A percentile compares a stretch with the other conserved stretches of the same genome.
phyloP scores from a whole-genome alignment of 1,140 invertebrate genomes.

The Rhagoletis pomonella region DNA sequence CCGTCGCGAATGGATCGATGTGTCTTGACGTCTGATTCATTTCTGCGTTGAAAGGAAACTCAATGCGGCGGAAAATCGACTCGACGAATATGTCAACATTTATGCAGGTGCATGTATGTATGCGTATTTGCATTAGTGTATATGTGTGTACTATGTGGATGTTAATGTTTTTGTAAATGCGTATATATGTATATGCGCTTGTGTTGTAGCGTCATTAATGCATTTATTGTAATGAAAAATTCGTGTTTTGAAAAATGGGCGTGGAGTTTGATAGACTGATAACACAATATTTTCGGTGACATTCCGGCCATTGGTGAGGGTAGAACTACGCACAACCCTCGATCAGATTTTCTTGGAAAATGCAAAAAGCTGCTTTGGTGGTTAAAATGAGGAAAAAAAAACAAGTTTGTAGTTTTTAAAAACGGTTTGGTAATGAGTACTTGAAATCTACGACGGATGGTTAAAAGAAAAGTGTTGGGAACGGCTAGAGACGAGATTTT shows the following conservation, averaged over 20 bases:
- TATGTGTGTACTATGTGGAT: not conserved
- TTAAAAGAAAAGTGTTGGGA: too few species aligned
- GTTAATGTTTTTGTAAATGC: not conserved
- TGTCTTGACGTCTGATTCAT: conserved; percentile 16
- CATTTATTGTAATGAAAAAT: conserved; percentile 37
- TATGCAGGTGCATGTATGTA: not conserved
- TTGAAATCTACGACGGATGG: too few species aligned
- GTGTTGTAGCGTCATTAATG: conserved; percentile 24
- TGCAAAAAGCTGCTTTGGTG: too few species aligned
- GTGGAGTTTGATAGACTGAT: conserved; percentile 23
- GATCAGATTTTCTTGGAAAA: not conserved
- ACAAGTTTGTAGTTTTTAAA: too few species aligned
- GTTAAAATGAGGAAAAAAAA: too few species aligned
- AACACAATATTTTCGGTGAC: not conserved
- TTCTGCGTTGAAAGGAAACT: conserved; percentile 37
- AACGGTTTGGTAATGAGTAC: too few species aligned
- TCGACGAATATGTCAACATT: conserved; percentile 15
- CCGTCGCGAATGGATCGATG: not conserved
- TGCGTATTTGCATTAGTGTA: too few species aligned
- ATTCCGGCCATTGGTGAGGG: not conserved
- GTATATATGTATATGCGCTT: too few species aligned
- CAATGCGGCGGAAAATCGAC: conserved; percentile 46
- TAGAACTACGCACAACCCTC: too few species aligned
- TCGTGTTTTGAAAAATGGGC: conserved; percentile 42
- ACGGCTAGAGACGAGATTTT: too few species aligned